Conservation (phyloP, 2,888 invertebrate genomes). For the Ecliptopera silaceata region DNA sequence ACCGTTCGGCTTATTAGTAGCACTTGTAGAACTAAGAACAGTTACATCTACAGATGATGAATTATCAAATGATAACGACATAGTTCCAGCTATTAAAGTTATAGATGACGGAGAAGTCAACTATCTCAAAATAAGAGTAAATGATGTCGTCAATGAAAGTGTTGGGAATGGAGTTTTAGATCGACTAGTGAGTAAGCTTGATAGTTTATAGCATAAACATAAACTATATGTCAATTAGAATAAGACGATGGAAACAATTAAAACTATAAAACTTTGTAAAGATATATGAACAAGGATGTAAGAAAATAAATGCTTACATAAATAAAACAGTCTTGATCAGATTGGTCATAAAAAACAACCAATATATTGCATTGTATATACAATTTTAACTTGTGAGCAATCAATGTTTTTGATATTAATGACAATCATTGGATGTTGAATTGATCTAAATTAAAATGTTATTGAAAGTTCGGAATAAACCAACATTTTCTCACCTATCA, state of each 20-base stretch:
- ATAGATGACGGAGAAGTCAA: slow-evolving; percentile 41
- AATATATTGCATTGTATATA: too few species aligned
- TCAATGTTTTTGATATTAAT: too few species aligned
- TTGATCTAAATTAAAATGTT: not conserved
- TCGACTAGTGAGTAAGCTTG: slow-evolving; percentile 46
- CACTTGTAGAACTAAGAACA: slow-evolving; percentile 62
- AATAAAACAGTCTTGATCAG: too few species aligned
- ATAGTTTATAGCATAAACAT: slow-evolving; percentile 13
- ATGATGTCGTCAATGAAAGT: slow-evolving; percentile 64
- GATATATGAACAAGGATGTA: too few species aligned
- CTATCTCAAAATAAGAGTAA: slow-evolving; percentile 53
- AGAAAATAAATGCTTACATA: too few species aligned
- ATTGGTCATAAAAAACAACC: too few species aligned
- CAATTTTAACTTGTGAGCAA: too few species aligned
- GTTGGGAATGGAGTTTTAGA: slow-evolving; percentile 56
- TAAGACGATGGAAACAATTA: too few species aligned
- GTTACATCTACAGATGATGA: slow-evolving; percentile 51
- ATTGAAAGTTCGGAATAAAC: not conserved
- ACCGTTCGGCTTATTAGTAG: slow-evolving; percentile 62
- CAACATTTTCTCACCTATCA: slow-evolving; percentile 61
- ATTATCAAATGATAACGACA: slow-evolving; percentile 38
- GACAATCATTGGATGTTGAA: not conserved
- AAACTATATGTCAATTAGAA: not conserved
- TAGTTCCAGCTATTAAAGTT: slow-evolving; percentile 31
- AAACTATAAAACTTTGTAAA: too few species aligned